Evolutionary conservation across 1,140 invertebrate genomes (phyloP).

Genomic region (Diorhabda carinulata): DNA sequence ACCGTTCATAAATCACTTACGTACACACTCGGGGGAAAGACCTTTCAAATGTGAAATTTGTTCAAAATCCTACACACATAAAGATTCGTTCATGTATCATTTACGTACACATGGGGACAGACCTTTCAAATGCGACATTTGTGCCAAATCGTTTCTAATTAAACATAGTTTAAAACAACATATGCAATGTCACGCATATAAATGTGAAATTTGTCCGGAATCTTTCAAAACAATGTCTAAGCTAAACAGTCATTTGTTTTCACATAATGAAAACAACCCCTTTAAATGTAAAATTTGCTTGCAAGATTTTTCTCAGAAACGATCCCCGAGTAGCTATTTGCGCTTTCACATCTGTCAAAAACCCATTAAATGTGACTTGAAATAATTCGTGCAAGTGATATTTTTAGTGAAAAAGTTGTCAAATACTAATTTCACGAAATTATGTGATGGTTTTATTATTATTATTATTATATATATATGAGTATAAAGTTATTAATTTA

Average conservation of each 20-base stretch:
- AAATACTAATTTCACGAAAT: no score
- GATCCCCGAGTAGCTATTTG: background rate
- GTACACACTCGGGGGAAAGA: conserved; percentile 53
- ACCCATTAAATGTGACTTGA: background rate
- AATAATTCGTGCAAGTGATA: background rate
- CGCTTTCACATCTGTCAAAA: no score
- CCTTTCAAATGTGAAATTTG: conserved; percentile 53
- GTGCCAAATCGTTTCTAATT: conserved; percentile 50
- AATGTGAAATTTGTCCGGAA: no score
- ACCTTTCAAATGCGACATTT: conserved; percentile 66
- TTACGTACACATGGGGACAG: conserved; percentile 61
- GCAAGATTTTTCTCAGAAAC: background rate
- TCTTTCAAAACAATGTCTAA: no score
- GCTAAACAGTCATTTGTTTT: no score
- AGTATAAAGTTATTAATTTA: no score
- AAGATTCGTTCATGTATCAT: conserved; percentile 27
- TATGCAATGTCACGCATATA: no score
- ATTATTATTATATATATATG: no score
- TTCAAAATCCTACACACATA: conserved; percentile 47
- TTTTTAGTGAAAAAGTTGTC: no score
- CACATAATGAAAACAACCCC: no score
- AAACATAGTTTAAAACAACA: no score
- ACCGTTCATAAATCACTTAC: conserved; percentile 53
- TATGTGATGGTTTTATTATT: no score
- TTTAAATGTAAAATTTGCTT: background rate